Conservation (phyloP, 2,113 vertebrate species). For the Perccottus glenii region DNA sequence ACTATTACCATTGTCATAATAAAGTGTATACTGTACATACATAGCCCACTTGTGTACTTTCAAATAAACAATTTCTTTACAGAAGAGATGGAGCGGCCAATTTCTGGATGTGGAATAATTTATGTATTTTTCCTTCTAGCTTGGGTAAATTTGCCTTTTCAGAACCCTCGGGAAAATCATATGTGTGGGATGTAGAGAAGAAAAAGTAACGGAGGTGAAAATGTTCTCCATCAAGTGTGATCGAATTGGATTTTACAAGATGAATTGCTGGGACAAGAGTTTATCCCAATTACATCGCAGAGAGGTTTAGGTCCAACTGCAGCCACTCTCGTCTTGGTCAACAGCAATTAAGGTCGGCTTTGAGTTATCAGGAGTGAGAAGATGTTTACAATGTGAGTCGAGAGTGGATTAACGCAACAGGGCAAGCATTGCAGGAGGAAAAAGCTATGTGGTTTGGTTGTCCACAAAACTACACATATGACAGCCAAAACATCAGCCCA, state of each 20-base stretch:
- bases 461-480: constrained; percentile 54
- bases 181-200: neutral
- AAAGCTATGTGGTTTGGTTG: constrained; percentile 38
- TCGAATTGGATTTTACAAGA: constrained; percentile 77
- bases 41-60: constrained; percentile 23
- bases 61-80: constrained; percentile 35
- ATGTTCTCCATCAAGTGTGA: constrained; percentile 72
- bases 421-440: constrained; percentile 29
- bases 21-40: constrained; percentile 5
- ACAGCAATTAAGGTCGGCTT: constrained; percentile 68
- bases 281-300: constrained; percentile 72
- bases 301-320: constrained; percentile 57
- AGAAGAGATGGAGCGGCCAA: constrained; percentile 34
- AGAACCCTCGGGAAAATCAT: constrained; percentile 44
- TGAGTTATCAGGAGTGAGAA: constrained; percentile 55
- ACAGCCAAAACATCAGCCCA: constrained; percentile 58
- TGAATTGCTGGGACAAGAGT: constrained; percentile 70
- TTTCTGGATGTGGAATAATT: constrained; percentile 65
- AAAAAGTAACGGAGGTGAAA: constrained; percentile 53
- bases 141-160: constrained; percentile 63
- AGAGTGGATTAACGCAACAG: constrained; percentile 54
- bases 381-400: constrained; percentile 50
- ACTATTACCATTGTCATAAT: no score
- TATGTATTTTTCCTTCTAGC: constrained; percentile 54
- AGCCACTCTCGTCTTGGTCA: constrained; percentile 53